Conservation (phyloP, 2,797 vertebrate genomes). For the Phaenicophaeus curvirostris region DNA sequence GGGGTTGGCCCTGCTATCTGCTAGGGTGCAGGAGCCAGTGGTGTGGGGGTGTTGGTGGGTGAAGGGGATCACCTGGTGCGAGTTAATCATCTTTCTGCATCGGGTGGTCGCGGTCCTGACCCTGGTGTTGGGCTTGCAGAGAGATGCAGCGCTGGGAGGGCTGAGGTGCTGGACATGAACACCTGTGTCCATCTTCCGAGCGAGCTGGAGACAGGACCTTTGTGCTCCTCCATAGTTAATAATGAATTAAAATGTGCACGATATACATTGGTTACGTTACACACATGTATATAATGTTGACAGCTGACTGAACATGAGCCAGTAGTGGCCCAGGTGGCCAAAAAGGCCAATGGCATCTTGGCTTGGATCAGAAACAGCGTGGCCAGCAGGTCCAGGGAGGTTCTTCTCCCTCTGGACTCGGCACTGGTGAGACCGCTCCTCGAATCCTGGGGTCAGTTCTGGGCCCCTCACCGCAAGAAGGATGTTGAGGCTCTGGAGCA, state of each 20-base stretch:
- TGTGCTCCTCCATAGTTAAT: neutral
- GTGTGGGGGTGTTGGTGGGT: accelerated
- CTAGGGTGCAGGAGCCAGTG: neutral
- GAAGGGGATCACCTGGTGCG: accelerated
- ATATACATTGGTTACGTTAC: neutral
- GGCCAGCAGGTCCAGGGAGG: too few relatives aligned
- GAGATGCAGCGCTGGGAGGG: neutral
- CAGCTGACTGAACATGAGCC: too few relatives aligned
- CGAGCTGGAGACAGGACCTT: neutral
- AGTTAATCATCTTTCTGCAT: neutral
- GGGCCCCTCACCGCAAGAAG: too few relatives aligned
- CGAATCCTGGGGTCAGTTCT: too few relatives aligned
- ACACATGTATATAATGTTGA: accelerated
- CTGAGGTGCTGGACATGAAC: accelerated
- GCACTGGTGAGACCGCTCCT: too few relatives aligned
- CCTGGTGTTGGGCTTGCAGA: neutral
- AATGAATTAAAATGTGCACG: neutral
- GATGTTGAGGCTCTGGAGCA: too few relatives aligned
- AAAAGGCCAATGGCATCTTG: too few relatives aligned
- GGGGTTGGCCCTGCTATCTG: neutral
- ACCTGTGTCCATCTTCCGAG: accelerated
- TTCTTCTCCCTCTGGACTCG: too few relatives aligned
- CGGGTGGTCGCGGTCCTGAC: accelerated
- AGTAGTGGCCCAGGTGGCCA: too few relatives aligned
- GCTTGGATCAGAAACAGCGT: too few relatives aligned